Evolutionary conservation across 2,113 vertebrate species (phyloP).

Genomic region (Cygnus atratus): DNA sequence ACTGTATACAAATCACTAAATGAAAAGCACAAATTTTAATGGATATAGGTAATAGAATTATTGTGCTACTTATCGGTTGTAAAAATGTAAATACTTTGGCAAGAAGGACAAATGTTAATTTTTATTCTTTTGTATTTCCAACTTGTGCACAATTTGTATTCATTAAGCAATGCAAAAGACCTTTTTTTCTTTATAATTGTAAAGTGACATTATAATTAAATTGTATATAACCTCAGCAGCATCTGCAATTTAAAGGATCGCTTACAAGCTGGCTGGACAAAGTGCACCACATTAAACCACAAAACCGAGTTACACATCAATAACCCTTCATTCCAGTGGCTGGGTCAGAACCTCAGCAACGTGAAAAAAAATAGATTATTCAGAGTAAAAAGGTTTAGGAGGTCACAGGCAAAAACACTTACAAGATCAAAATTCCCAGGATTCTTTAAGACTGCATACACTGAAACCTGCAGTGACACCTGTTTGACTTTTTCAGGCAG

Average conservation of each 20-base stretch:
- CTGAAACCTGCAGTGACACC: constrained; percentile 49
- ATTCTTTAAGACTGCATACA: constrained; percentile 2
- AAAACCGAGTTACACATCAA: constrained; percentile 67
- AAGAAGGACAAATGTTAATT: constrained; percentile 78
- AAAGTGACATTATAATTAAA: constrained; percentile 82
- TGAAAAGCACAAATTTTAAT: constrained; percentile 75
- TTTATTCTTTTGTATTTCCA: constrained; percentile 78
- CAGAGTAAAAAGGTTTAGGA: constrained; percentile 50
- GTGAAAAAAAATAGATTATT: background rate
- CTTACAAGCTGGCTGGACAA: constrained; percentile 73
- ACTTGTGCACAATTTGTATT: constrained; percentile 74
- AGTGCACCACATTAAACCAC: constrained; percentile 69
- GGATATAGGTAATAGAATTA: constrained; percentile 72
- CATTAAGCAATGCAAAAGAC: constrained; percentile 76
- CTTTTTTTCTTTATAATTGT: constrained; percentile 77
- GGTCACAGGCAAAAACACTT: constrained; percentile 54
- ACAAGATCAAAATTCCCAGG: constrained; percentile 2
- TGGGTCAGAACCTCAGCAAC: constrained; percentile 63
- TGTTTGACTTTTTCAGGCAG: background rate
- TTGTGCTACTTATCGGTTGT: constrained; percentile 71
- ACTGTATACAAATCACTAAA: constrained; percentile 72
- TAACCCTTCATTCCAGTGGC: constrained; percentile 58
- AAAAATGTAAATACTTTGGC: constrained; percentile 75
- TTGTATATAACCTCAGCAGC: constrained; percentile 71
- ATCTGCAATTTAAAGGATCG: constrained; percentile 75